A percentile compares a stretch with the other conserved stretches of the same genome.
Conservation (phyloP, 1,140 invertebrate species). For the Hylaeus volcanicus region DNA sequence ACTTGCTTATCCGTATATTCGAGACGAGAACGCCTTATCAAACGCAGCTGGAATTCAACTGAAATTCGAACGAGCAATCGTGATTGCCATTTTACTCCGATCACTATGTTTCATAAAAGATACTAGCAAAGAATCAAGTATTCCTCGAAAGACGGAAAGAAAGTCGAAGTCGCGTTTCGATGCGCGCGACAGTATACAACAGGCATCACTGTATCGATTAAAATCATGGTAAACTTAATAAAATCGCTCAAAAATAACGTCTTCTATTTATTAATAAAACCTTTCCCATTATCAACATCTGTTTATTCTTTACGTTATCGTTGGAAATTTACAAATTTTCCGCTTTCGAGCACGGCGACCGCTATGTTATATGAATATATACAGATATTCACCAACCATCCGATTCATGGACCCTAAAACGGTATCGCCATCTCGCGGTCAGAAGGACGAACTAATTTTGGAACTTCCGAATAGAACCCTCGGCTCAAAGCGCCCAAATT, state of each 20-base stretch:
- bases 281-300: not conserved
- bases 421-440: too few species aligned
- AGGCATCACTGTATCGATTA: constrained; percentile 80
- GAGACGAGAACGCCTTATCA: not conserved
- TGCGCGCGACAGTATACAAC: constrained; percentile 77
- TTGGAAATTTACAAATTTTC: too few species aligned
- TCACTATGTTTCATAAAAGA: not conserved
- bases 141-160: constrained; percentile 33
- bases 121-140: not conserved
- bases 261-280: constrained; percentile 16
- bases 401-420: too few species aligned
- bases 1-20: constrained; percentile 24
- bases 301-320: not conserved
- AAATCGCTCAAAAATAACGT: constrained; percentile 75
- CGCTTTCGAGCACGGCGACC: too few species aligned
- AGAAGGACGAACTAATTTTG: too few species aligned
- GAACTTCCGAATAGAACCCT: too few species aligned
- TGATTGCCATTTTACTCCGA: not conserved
- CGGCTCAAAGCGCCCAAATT: too few species aligned
- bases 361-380: too few species aligned
- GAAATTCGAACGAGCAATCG: not conserved
- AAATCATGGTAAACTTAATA: constrained; percentile 81
- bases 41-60: not conserved
- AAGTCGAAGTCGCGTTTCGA: constrained; percentile 71
- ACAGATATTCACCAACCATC: too few species aligned